Evolutionary conservation across 2,888 invertebrate species (phyloP).

Genomic region (Chloroclystis v-ata): DNA sequence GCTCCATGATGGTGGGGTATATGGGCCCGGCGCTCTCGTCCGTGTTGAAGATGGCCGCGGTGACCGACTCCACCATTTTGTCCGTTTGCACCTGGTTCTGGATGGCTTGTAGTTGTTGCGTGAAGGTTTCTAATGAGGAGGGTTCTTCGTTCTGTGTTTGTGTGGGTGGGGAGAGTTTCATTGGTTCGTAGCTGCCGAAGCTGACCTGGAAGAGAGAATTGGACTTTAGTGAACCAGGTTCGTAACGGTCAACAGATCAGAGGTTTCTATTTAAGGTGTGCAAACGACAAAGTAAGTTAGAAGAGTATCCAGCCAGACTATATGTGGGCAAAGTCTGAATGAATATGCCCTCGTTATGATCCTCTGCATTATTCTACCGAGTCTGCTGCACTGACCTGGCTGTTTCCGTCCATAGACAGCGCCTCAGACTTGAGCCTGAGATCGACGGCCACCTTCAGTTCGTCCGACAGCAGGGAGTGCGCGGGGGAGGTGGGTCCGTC

Average conservation of each 20-base stretch:
- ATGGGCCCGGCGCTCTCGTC: constrained; percentile 42
- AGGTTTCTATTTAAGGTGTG: no score
- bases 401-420: constrained; percentile 13
- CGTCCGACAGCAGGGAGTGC: constrained; percentile 44
- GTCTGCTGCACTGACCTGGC: no score
- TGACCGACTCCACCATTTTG: constrained; percentile 74
- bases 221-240: neutral
- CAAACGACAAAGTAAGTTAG: no score
- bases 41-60: constrained; percentile 72
- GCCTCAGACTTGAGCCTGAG: constrained; percentile 82
- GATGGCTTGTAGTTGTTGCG: constrained; percentile 68
- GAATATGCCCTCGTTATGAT: no score
- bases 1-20: constrained; percentile 38
- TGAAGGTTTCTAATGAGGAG: constrained; percentile 60
- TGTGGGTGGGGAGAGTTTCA: constrained; percentile 75
- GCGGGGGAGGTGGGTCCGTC: constrained; percentile 42
- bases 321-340: no score
- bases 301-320: no score
- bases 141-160: constrained; percentile 56
- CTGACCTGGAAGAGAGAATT: constrained; percentile 38
- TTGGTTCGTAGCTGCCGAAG: constrained; percentile 66
- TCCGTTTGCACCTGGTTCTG: constrained; percentile 73
- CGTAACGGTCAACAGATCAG: neutral
- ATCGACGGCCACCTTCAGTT: constrained; percentile 82
- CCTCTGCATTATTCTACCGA: no score